These are phyloP conservation scores for Callyntrura guangdongensis DNA, from an alignment of 2,888 invertebrate genomes.

Conservation along the genomic window DNA sequence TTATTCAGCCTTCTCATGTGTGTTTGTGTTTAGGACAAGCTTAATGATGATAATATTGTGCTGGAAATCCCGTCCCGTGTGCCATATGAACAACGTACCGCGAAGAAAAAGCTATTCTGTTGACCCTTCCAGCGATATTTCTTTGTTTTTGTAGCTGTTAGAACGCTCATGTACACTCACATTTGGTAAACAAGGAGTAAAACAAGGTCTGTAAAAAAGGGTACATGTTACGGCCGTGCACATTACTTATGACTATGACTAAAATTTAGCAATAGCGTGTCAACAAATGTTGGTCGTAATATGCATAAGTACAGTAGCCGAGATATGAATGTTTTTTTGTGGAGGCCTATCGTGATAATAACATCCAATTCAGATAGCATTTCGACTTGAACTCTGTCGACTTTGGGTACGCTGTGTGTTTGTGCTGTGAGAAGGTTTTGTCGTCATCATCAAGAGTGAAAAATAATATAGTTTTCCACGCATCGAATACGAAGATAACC, in stretches of 20 bases:
- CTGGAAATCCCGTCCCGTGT: not conserved
- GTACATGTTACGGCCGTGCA: not conserved
- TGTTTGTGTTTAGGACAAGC: not conserved
- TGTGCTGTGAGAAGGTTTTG: not conserved
- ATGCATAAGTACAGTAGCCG: conserved; percentile 9
- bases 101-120: conserved; percentile 52
- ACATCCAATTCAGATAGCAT: conserved; percentile 33
- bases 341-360: conserved; percentile 13
- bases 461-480: conserved; percentile 78
- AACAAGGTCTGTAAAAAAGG: not conserved
- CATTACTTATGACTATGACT: conserved; percentile 25
- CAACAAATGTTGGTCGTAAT: conserved; percentile 33
- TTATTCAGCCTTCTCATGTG: conserved; percentile 24
- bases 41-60: conserved; percentile 43
- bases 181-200: conserved; percentile 16
- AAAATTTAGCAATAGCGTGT: conserved; percentile 37
- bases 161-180: not conserved
- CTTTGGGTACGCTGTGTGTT: too few species aligned
- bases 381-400: conserved; percentile 44
- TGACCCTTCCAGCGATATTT: conserved; percentile 70
- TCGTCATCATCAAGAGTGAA: conserved; percentile 50
- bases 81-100: conserved; percentile 29
- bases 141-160: conserved; percentile 26
- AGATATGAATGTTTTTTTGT: conserved; percentile 38
- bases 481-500: conserved; percentile 68